Conservation (phyloP, 2,113 vertebrate species). For the Cavia porcellus region DNA sequence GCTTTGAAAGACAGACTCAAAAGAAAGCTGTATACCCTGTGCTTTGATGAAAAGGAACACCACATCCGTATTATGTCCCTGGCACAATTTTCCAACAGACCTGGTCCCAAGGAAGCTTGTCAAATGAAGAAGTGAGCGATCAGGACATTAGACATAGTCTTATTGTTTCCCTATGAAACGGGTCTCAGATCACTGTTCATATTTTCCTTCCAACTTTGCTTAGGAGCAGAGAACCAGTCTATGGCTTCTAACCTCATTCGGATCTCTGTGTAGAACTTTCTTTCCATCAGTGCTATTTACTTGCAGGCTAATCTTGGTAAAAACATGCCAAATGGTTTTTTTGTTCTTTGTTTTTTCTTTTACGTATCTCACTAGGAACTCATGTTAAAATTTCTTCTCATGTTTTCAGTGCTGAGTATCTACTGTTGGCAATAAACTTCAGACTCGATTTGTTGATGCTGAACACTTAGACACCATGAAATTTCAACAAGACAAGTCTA, state of each 20-base stretch:
- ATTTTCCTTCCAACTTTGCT: background rate
- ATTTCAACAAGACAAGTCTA: background rate
- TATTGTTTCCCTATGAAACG: background rate
- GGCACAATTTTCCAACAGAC: background rate
- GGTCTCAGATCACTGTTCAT: background rate
- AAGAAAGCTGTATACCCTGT: background rate
- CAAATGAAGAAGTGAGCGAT: background rate
- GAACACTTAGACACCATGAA: background rate
- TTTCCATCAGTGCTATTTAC: background rate
- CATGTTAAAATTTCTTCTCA: background rate
- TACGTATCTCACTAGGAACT: background rate
- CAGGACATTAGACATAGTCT: background rate
- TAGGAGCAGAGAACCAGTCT: background rate
- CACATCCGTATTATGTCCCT: background rate
- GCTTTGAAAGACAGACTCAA: background rate
- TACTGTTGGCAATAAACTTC: background rate
- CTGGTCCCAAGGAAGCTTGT: background rate
- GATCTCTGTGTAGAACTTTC: background rate
- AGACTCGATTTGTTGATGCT: background rate
- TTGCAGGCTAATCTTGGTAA: background rate
- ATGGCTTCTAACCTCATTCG: background rate
- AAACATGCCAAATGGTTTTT: background rate
- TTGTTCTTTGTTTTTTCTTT: too few relatives aligned
- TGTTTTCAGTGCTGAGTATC: background rate
- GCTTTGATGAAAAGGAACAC: background rate